These are phyloP conservation scores for Sabatieria punctata DNA, from an alignment of 2,888 invertebrate genomes.

Conservation along the genomic window DNA sequence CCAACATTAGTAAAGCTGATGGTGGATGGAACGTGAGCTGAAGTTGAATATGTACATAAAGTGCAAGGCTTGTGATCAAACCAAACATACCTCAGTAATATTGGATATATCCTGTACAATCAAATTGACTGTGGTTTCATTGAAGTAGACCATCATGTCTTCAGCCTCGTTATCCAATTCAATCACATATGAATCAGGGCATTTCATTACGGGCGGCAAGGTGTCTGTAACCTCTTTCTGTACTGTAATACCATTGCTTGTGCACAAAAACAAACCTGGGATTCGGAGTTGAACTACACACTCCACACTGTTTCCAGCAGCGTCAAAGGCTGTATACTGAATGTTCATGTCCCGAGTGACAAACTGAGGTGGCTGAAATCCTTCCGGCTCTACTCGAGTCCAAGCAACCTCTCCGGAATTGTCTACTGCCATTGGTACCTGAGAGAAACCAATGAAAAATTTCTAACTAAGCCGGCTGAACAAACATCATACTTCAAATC, in stretches of 20 bases:
- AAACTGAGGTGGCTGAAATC: conserved; percentile 50
- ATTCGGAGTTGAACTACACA: conserved; percentile 75
- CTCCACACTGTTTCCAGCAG: conserved; percentile 89
- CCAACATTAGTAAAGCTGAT: conserved; percentile 16
- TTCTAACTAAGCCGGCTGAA: neutral
- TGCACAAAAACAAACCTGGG: conserved; percentile 32
- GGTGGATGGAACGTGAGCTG: conserved; percentile 22
- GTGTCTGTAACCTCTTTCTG: conserved; percentile 17
- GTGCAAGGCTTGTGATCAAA: no score
- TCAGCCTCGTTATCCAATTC: conserved; percentile 15
- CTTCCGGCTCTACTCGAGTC: conserved; percentile 74
- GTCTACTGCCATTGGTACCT: conserved; percentile 2
- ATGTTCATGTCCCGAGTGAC: conserved; percentile 60
- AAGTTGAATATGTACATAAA: no score
- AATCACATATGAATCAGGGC: conserved; percentile 28
- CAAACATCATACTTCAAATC: no score
- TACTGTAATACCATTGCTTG: no score
- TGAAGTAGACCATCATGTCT: conserved; percentile 18
- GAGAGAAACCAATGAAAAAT: conserved; percentile 34
- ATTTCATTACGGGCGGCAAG: conserved; percentile 28
- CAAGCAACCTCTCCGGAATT: conserved; percentile 46
- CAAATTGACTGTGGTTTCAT: conserved; percentile 21
- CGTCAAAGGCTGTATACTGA: conserved; percentile 87
- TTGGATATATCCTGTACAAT: conserved; percentile 28
- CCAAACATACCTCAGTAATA: conserved; percentile 17